Evolutionary conservation across 2,113 vertebrate genomes (phyloP).

Genomic region (Toxotes chatareus): DNA sequence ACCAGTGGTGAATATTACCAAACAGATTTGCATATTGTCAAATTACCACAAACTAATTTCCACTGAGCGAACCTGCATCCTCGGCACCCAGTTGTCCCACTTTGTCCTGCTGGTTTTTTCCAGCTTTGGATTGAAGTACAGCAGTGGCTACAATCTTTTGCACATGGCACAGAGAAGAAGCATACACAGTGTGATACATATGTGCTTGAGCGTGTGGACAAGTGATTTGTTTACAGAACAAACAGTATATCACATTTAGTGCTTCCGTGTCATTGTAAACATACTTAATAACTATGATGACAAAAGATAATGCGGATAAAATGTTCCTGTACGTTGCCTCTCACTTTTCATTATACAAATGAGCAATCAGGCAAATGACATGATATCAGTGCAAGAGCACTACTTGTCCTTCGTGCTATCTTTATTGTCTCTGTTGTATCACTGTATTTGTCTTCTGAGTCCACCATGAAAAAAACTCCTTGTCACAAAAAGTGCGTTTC

Average conservation of each 20-base stretch:
- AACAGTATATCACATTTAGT: slow-evolving; percentile 40
- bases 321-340: not conserved
- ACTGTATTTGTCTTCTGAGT: not conserved
- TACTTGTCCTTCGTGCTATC: slow-evolving; percentile 7
- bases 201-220: not conserved
- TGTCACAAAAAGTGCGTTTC: slow-evolving; percentile 21
- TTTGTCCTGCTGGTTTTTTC: slow-evolving; percentile 16
- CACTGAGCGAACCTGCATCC: not conserved
- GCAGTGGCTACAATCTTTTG: not conserved
- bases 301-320: slow-evolving; percentile 3
- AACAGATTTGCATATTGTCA: not conserved
- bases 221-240: slow-evolving; percentile 9
- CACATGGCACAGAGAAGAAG: slow-evolving; percentile 19
- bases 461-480: slow-evolving; percentile 17
- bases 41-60: not conserved
- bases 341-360: slow-evolving; percentile 26
- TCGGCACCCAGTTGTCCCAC: no score
- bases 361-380: slow-evolving; percentile 10
- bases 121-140: slow-evolving; percentile 8
- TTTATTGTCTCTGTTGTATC: not conserved
- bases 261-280: slow-evolving; percentile 16
- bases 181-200: not conserved
- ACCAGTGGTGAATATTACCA: not conserved
- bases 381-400: slow-evolving; percentile 2
- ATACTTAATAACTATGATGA: not conserved